A percentile compares a stretch with the other conserved stretches of the same genome.
Evolutionary conservation across 2,113 vertebrate species (phyloP).

Genomic region (Phyllostomus hastatus): DNA sequence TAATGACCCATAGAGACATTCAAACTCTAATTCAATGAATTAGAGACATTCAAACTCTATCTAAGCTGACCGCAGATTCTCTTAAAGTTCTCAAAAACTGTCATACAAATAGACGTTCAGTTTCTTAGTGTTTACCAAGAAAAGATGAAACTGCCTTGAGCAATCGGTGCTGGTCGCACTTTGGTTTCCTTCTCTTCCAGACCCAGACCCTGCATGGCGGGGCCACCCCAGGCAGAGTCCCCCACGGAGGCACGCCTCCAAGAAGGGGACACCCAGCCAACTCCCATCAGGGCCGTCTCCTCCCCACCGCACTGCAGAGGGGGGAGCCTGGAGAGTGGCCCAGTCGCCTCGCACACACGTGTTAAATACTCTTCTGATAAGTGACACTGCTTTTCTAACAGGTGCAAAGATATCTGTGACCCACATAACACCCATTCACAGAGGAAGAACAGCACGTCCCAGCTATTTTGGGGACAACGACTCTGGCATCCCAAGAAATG

Average conservation of each 20-base stretch:
- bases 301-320: background rate
- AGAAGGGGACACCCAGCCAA: background rate
- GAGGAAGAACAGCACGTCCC: constrained; percentile 1
- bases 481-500: background rate
- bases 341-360: accelerated
- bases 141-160: background rate
- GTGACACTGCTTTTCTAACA: constrained; percentile 13
- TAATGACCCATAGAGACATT: background rate
- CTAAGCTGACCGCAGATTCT: background rate
- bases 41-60: background rate
- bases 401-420: constrained; percentile 51
- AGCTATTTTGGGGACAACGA: constrained; percentile 49
- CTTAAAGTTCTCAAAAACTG: background rate
- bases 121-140: background rate
- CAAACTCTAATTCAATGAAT: background rate
- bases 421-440: background rate
- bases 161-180: background rate
- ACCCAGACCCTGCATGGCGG: background rate
- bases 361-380: background rate
- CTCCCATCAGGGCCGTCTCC: background rate
- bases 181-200: background rate
- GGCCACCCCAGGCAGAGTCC: accelerated
- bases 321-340: background rate
- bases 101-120: background rate
- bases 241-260: background rate